Base-by-base conservation (phyloP, 2,113 vertebrate species). In the Parotia lawesii region DNA sequence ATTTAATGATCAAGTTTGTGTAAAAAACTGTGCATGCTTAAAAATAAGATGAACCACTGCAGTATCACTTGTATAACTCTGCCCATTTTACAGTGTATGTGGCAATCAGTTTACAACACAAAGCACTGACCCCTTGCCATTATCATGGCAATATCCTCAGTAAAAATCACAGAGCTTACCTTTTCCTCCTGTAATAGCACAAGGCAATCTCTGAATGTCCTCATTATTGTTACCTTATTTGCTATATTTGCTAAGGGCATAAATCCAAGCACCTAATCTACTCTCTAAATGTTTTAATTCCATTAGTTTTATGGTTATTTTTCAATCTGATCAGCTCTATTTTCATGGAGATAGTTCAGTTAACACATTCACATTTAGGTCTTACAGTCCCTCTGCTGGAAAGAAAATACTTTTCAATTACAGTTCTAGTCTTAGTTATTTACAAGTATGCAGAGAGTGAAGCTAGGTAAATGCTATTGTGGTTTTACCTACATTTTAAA, bases 281-380 rank as follows among this genome's bases (percentile, higher is more conserved):
- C 24, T 58, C n/a, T 87, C 11, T 72, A 91, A 91, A 74, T 54
- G 23, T 76, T 86, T 94, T 80, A 89, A 91, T 87, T 72, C 40
- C 4, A 9, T 70, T 69, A 89, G 22, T 10, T 91, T 93, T 65
- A 61, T n/a, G 21, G 44, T 33, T 88, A 74, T 83, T 95, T 97
- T 89, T 29, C 65, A 89, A 82, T 85, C 31, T 58, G 33, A 89
- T 80, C 65, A 44, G 25, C 9, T 73, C 8, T 87, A 33, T 84
- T 95, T 95, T 69, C 22, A 75, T 53, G 21, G 22, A 84, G 13
- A 60, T 64, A 71, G n/a, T 94, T 96, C 78, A 82, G 90, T 70
- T 87, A 93, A 91, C n/a, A 79, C 13, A 65, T 85, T 92, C 44
- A 82, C 40, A 67, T 95, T 87, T 91, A 87, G 40, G 28, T 74